Evolutionary conservation across 1,140 invertebrate species (phyloP).

Genomic region (Achatina immaculata): DNA sequence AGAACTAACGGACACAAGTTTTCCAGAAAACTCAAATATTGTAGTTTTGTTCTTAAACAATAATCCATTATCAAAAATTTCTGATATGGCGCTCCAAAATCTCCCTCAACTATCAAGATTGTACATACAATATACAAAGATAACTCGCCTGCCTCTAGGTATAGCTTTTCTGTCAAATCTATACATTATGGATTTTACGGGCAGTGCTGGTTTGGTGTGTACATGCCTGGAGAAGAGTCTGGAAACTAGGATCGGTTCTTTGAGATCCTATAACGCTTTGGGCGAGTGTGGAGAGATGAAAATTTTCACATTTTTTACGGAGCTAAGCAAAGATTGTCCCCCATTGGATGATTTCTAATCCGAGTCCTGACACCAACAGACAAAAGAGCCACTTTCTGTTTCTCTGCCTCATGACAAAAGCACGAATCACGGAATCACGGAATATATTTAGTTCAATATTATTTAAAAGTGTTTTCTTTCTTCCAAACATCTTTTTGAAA

Average conservation of each 20-base stretch:
- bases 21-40: not conserved
- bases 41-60: not conserved
- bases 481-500: too few species aligned
- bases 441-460: too few species aligned
- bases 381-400: too few species aligned
- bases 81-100: not conserved
- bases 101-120: not conserved
- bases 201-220: not conserved
- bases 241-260: not conserved
- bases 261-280: not conserved
- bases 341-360: too few species aligned
- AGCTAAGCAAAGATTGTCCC: too few species aligned
- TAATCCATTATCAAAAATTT: not conserved
- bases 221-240: not conserved
- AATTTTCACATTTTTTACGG: not conserved
- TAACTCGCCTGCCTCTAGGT: not conserved
- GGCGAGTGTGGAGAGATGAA: not conserved
- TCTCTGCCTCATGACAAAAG: too few species aligned
- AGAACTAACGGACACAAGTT: not conserved
- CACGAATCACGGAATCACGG: too few species aligned
- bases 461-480: too few species aligned
- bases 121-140: not conserved
- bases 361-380: too few species aligned
- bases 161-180: not conserved
- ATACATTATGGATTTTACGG: not conserved